phyloP scores from a whole-genome alignment of 2,797 vertebrate genomes.

The Gallirallus australis region DNA sequence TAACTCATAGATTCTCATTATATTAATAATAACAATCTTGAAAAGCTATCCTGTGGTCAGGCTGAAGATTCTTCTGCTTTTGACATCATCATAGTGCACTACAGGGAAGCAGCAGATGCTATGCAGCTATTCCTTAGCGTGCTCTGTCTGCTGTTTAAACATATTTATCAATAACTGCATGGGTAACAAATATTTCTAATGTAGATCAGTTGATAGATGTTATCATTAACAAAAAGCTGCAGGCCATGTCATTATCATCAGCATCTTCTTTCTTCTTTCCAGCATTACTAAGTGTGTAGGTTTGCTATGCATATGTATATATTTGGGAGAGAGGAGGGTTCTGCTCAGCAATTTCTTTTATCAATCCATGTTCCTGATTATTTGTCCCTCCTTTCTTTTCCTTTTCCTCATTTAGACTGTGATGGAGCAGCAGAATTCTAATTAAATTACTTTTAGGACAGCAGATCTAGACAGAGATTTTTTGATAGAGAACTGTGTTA shows the following conservation, averaged over 20 bases:
- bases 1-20: background rate
- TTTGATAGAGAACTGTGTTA: background rate
- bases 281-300: background rate
- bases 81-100: background rate
- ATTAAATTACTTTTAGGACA: background rate
- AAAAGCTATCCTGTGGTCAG: background rate
- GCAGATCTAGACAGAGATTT: background rate
- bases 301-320: background rate
- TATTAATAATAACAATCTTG: background rate
- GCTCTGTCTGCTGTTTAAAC: background rate
- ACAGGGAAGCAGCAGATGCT: background rate
- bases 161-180: background rate
- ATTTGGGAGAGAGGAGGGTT: background rate
- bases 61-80: background rate
- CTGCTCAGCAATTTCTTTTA: background rate
- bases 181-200: background rate
- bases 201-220: background rate
- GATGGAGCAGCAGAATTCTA: background rate
- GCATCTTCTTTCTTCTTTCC: background rate
- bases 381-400: background rate
- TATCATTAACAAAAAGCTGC: conserved; percentile 20
- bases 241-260: background rate
- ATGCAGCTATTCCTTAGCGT: background rate
- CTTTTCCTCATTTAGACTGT: background rate
- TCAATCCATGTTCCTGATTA: background rate